Percentiles rank a stretch among this genome's conserved stretches.
Conservation (phyloP, 2,113 vertebrate genomes). For the Campylomormyrus tamandua region DNA sequence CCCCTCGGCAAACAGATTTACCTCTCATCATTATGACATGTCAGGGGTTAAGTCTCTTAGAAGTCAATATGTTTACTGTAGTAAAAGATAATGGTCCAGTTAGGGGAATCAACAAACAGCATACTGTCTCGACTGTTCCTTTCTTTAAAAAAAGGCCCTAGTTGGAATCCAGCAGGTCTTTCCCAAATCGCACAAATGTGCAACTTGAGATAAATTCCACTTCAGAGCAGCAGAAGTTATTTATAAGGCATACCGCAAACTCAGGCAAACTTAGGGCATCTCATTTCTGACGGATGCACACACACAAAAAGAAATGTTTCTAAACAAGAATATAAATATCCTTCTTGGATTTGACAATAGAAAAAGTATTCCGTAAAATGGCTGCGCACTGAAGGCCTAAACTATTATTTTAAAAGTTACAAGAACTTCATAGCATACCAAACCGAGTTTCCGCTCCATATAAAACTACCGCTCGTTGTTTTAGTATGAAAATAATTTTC, state of each 20-base stretch:
- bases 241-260: not conserved
- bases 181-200: slow-evolving; percentile 31
- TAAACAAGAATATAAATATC: not conserved
- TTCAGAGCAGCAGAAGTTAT: not conserved
- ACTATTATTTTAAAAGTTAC: not conserved
- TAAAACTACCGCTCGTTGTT: not conserved
- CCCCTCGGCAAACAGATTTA: slow-evolving; percentile 45
- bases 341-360: not conserved
- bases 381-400: not conserved
- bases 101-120: slow-evolving; percentile 37
- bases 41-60: slow-evolving; percentile 46
- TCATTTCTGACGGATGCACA: not conserved
- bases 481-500: not conserved
- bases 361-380: not conserved
- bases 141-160: slow-evolving; percentile 29
- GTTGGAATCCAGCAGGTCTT: slow-evolving; percentile 31
- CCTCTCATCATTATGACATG: slow-evolving; percentile 41
- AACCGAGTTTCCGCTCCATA: not conserved
- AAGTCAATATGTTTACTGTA: slow-evolving; percentile 48
- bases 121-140: slow-evolving; percentile 30
- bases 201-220: slow-evolving; percentile 25
- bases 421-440: not conserved
- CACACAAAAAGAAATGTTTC: not conserved
- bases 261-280: not conserved
- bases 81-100: slow-evolving; percentile 44